phyloP scores from a whole-genome alignment of 2,888 invertebrate species.

The Acanthosepion esculentum region DNA sequence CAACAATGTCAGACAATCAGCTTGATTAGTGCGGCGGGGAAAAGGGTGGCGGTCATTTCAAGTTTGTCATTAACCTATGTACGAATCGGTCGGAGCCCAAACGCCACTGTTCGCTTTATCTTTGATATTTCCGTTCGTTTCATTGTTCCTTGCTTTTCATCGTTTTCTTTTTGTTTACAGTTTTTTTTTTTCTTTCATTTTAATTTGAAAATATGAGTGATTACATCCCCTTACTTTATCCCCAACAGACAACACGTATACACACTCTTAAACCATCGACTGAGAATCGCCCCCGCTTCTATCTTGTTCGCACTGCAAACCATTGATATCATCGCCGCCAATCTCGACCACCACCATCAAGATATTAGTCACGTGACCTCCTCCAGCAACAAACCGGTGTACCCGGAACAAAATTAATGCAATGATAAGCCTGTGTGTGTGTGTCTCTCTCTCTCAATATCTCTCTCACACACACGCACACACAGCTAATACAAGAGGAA shows the following conservation, averaged over 20 bases:
- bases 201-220: background rate
- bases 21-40: background rate
- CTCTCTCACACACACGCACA: background rate
- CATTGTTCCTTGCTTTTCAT: background rate
- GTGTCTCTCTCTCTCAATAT: background rate
- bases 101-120: background rate
- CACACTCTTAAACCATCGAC: background rate
- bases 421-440: background rate
- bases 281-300: background rate
- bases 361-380: background rate
- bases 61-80: background rate
- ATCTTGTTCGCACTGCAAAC: background rate
- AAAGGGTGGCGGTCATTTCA: background rate
- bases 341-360: background rate
- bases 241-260: background rate
- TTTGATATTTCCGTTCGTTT: background rate
- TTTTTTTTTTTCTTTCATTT: background rate
- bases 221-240: background rate
- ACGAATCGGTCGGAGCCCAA: background rate
- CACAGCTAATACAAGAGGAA: background rate
- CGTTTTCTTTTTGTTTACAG: background rate
- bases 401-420: background rate
- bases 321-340: background rate
- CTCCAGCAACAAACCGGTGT: background rate
- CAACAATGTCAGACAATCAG: background rate